A percentile compares a stretch with the other conserved stretches of the same genome.
These are phyloP conservation scores for Lytechinus variegatus DNA, from an alignment of 35 echinoderm and acorn worm genomes.

Conservation along the genomic window DNA sequence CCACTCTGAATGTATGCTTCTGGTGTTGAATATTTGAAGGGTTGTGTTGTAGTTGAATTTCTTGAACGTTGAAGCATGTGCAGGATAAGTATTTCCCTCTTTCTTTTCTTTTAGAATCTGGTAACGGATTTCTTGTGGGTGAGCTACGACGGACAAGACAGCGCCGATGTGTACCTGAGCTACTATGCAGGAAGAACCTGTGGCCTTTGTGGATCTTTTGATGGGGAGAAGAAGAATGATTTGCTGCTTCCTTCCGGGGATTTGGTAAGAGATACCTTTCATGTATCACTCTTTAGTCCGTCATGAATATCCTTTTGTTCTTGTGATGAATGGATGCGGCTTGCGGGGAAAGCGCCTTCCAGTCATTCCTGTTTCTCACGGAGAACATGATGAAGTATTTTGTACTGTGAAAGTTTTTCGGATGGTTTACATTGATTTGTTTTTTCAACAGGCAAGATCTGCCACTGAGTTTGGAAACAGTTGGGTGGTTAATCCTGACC, in stretches of 20 bases:
- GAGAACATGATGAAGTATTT: slow-evolving; percentile 41
- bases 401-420: no score
- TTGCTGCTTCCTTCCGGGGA: slow-evolving; percentile 57
- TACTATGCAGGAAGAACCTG: slow-evolving; percentile 62
- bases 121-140: slow-evolving; percentile 68
- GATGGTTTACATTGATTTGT: no score
- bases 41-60: no score
- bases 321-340: background rate
- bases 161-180: slow-evolving; percentile 6
- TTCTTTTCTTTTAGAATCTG: slow-evolving; percentile 53
- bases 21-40: no score
- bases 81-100: background rate
- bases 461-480: slow-evolving; percentile 62
- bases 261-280: slow-evolving; percentile 40
- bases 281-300: no score
- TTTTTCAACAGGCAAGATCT: background rate
- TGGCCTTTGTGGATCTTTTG: slow-evolving; percentile 92
- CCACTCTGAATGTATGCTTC: no score
- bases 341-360: slow-evolving; percentile 52
- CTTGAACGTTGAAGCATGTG: no score
- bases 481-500: slow-evolving; percentile 54
- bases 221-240: slow-evolving; percentile 67
- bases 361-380: background rate
- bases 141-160: background rate
- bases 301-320: no score